phyloP scores from a whole-genome alignment of 2,888 invertebrate species.

The Cryptocephalus moraei region DNA sequence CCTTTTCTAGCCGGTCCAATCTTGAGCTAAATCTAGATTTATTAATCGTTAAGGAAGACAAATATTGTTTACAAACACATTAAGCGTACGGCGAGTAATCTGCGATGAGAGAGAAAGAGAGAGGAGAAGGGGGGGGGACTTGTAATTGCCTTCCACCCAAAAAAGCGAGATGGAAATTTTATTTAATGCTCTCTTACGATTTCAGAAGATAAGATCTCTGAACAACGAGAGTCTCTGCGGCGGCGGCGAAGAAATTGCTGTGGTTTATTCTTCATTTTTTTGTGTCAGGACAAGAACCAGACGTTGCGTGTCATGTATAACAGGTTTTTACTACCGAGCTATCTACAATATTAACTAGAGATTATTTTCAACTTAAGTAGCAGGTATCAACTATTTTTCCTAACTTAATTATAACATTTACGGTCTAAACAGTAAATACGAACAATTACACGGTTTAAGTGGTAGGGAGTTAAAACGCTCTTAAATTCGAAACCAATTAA shows the following conservation, averaged over 20 bases:
- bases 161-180: too few relatives aligned
- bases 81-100: constrained; percentile 13
- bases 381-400: constrained; percentile 8
- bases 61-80: constrained; percentile 22
- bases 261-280: constrained; percentile 20
- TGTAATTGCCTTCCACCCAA: too few relatives aligned
- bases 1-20: constrained; percentile 11
- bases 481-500: too few relatives aligned
- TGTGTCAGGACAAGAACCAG: constrained; percentile 19
- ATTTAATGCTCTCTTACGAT: not conserved
- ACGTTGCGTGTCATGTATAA: constrained; percentile 25
- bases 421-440: too few relatives aligned
- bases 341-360: constrained; percentile 16
- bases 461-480: too few relatives aligned
- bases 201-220: constrained; percentile 19
- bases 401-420: not conserved
- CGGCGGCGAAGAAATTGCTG: constrained; percentile 25
- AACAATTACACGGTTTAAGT: too few relatives aligned
- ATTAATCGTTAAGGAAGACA: constrained; percentile 20
- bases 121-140: too few relatives aligned
- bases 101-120: constrained; percentile 1
- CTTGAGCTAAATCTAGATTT: constrained; percentile 13
- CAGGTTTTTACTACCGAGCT: constrained; percentile 22
- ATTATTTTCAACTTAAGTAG: constrained; percentile 14
- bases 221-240: constrained; percentile 16